Evolutionary conservation across 2,113 vertebrate species (phyloP).

Genomic region (Stomatorhinus ivindoensis): DNA sequence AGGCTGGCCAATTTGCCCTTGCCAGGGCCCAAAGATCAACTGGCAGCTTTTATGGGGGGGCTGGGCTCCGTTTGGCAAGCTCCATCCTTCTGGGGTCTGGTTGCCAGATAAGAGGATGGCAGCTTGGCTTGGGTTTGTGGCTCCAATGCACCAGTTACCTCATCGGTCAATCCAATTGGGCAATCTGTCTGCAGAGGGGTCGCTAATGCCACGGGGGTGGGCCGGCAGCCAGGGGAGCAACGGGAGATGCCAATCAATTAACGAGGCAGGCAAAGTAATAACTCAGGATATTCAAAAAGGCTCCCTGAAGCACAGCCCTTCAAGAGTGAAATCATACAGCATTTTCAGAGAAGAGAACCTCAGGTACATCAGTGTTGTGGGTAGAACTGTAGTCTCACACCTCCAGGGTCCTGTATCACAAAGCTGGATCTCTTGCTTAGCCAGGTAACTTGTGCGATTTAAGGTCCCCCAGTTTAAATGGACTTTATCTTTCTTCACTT

Average conservation of each 20-base stretch:
- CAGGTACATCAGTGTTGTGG: neutral
- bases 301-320: neutral
- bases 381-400: neutral
- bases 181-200: neutral
- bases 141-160: conserved; percentile 8
- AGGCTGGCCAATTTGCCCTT: neutral
- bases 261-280: neutral
- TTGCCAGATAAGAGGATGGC: neutral
- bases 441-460: neutral
- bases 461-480: neutral
- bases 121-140: neutral
- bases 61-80: neutral
- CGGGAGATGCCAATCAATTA: neutral
- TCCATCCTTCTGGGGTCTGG: neutral
- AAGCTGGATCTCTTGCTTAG: neutral
- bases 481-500: neutral
- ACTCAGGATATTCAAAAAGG: neutral
- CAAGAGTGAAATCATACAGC: neutral
- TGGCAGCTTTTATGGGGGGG: neutral
- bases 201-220: neutral
- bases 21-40: neutral
- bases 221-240: too few relatives aligned
- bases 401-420: neutral
- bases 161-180: neutral
- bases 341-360: neutral